Percentiles rank a stretch among this genome's conserved stretches.
These are phyloP conservation scores for Ostrea edulis DNA, from an alignment of 1,140 invertebrate species.

Conservation along the genomic window DNA sequence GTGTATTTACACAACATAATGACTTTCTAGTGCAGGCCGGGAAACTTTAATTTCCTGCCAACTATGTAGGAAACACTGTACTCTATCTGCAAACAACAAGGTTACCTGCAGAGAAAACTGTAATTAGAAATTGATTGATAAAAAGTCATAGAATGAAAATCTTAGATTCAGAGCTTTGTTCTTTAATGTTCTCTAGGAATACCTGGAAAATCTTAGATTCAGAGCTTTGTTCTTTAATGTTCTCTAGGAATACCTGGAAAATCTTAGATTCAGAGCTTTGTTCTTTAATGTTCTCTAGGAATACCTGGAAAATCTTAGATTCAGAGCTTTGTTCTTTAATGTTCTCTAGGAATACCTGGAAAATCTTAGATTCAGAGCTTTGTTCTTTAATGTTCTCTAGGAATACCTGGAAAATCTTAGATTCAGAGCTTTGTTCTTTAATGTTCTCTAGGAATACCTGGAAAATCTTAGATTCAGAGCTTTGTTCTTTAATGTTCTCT, in stretches of 20 bases:
- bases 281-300: neutral
- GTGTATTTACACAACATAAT: slow-evolving; percentile 14
- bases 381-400: neutral
- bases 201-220: neutral
- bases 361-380: neutral
- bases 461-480: neutral
- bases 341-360: neutral
- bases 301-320: neutral
- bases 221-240: neutral
- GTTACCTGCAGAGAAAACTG: slow-evolving; percentile 14
- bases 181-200: neutral
- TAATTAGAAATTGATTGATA: slow-evolving; percentile 19
- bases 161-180: neutral
- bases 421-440: neutral
- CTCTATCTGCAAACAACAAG: neutral
- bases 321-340: neutral
- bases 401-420: neutral
- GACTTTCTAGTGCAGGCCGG: neutral
- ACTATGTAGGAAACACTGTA: neutral
- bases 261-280: neutral
- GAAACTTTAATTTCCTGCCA: slow-evolving; percentile 33
- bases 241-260: neutral
- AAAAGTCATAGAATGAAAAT: neutral
- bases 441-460: neutral
- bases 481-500: neutral